These are phyloP conservation scores for Andrena dorsata DNA, from an alignment of 2,888 invertebrate genomes.

Conservation along the genomic window DNA sequence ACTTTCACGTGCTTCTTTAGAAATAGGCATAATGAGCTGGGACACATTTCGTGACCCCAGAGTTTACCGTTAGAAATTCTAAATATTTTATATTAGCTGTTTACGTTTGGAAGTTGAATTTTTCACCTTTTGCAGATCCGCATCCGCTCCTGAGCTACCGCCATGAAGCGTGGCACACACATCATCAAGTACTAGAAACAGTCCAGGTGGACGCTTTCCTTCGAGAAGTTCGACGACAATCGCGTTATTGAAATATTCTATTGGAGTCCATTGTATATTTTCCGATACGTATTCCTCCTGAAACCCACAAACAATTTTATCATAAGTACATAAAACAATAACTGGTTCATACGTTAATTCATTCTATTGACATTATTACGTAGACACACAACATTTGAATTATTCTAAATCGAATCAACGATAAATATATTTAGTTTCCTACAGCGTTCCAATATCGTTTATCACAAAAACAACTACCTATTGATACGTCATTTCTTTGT, in stretches of 20 bases:
- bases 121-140: slow-evolving; percentile 86
- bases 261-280: slow-evolving; percentile 89
- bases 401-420: neutral
- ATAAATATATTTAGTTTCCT: neutral
- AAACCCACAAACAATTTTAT: slow-evolving; percentile 39
- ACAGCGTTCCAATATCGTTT: neutral
- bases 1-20: too few relatives aligned
- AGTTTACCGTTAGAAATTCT: too few relatives aligned
- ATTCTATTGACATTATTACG: too few relatives aligned
- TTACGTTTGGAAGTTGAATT: neutral
- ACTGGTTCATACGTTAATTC: neutral
- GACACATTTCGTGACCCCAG: too few relatives aligned
- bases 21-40: too few relatives aligned
- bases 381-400: neutral
- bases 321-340: neutral
- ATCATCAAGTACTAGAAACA: slow-evolving; percentile 89
- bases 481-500: too few relatives aligned
- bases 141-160: slow-evolving; percentile 88
- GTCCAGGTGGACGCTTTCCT: slow-evolving; percentile 87
- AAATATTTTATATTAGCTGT: neutral
- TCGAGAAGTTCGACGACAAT: slow-evolving; percentile 90
- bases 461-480: neutral
- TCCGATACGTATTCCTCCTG: slow-evolving; percentile 89
- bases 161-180: slow-evolving; percentile 90
- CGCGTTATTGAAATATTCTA: slow-evolving; percentile 89